A percentile compares a stretch with the other conserved stretches of the same genome.
These are phyloP conservation scores for Maconellicoccus hirsutus DNA, from an alignment of 1,140 invertebrate genomes.

Conservation along the genomic window DNA sequence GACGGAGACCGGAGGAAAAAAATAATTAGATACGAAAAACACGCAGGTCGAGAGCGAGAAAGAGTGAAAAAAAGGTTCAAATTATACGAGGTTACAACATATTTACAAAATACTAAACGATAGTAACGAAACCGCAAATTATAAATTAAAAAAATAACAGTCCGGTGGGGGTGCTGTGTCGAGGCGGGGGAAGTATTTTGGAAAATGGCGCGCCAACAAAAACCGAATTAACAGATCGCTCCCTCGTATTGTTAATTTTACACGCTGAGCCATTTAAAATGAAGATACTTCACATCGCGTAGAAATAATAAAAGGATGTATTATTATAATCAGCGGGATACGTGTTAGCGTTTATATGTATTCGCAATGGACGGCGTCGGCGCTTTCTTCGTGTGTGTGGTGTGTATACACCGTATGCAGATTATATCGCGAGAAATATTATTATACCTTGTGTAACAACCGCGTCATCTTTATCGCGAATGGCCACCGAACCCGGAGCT, in stretches of 20 bases:
- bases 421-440: no score
- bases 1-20: no score
- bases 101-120: slow-evolving; percentile 22
- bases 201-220: slow-evolving; percentile 17
- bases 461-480: no score
- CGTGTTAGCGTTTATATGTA: background rate
- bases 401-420: no score
- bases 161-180: no score
- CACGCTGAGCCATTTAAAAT: background rate
- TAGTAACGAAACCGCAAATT: slow-evolving; percentile 17
- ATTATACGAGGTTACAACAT: slow-evolving; percentile 12
- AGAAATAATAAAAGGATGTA: background rate
- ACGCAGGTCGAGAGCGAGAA: background rate
- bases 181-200: background rate
- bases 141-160: slow-evolving; percentile 12
- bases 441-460: no score
- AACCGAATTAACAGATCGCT: slow-evolving; percentile 18
- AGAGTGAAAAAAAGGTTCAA: background rate
- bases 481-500: no score
- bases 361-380: no score
- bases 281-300: background rate
- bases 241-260: slow-evolving; percentile 17
- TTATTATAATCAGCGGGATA: slow-evolving; percentile 11
- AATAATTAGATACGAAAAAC: background rate
- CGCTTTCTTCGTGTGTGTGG: no score